phyloP scores from a whole-genome alignment of 2,113 vertebrate genomes.

The Megalops atlanticus region DNA sequence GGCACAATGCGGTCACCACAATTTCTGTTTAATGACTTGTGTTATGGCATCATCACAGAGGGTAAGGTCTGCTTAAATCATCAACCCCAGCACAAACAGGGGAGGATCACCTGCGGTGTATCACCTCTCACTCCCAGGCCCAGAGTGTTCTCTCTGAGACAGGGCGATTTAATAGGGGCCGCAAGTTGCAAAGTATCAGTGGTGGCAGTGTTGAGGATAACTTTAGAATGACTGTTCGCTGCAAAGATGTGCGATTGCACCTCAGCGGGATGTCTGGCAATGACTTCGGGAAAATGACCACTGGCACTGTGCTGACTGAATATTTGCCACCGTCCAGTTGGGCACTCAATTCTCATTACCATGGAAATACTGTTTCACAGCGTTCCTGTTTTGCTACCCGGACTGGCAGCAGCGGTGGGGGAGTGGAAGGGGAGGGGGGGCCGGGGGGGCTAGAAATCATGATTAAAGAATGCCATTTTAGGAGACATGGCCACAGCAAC shows the following conservation, averaged over 20 bases:
- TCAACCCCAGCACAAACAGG: background rate
- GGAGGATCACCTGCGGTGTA: background rate
- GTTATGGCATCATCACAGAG: background rate
- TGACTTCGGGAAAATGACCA: conserved; percentile 42
- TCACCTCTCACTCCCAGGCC: too few species aligned
- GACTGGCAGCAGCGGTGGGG: too few species aligned
- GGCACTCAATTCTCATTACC: conserved; percentile 65
- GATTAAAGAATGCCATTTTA: conserved; percentile 69
- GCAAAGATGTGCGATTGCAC: conserved; percentile 24
- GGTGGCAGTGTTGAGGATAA: background rate
- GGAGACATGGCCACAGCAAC: conserved; percentile 57
- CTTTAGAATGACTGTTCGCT: background rate
- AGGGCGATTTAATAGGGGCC: background rate
- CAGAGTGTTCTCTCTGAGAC: background rate
- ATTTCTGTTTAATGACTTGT: too few species aligned
- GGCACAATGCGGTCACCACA: background rate
- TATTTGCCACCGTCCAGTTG: conserved; percentile 32
- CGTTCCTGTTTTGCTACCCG: conserved; percentile 48
- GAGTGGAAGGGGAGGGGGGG: conserved; percentile 42
- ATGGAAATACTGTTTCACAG: conserved; percentile 41
- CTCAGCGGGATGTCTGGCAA: conserved; percentile 29
- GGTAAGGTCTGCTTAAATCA: background rate
- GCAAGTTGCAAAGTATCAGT: background rate
- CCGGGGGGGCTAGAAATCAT: conserved; percentile 62
- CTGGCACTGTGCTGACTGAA: conserved; percentile 31